These are phyloP conservation scores for Percopsis omiscomaycus DNA, from an alignment of 2,797 vertebrate genomes.

Conservation along the genomic window DNA sequence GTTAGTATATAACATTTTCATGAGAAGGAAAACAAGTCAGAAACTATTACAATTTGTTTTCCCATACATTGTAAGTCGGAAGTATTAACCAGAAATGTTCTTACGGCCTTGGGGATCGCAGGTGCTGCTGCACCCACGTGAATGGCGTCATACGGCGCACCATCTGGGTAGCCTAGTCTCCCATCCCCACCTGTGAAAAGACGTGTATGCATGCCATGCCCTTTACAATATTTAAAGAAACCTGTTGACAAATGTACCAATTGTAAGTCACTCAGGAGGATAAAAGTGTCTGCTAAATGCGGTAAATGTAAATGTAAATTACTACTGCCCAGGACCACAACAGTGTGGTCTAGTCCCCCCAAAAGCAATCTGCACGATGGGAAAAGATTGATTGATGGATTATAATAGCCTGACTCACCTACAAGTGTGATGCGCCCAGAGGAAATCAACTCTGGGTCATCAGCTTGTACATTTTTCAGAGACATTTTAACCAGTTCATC, in stretches of 20 bases:
- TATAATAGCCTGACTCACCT: conserved; percentile 70
- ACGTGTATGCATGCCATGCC: background rate
- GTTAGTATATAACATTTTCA: too few species aligned
- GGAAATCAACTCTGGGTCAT: conserved; percentile 82
- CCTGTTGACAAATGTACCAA: too few species aligned
- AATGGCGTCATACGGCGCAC: conserved; percentile 88
- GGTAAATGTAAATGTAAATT: too few species aligned
- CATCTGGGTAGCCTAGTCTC: conserved; percentile 82
- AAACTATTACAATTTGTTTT: background rate
- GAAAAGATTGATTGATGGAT: background rate
- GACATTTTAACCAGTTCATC: conserved; percentile 84
- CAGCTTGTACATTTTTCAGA: conserved; percentile 81
- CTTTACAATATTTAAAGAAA: background rate
- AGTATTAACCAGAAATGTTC: conserved; percentile 16
- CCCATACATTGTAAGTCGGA: background rate
- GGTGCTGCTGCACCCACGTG: conserved; percentile 89
- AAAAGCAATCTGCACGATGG: background rate
- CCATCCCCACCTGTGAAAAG: conserved; percentile 83
- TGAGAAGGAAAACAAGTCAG: too few species aligned
- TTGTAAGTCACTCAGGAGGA: too few species aligned
- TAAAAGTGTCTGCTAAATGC: too few species aligned
- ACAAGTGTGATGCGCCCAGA: conserved; percentile 82
- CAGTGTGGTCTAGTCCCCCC: background rate
- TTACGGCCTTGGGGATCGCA: conserved; percentile 83
- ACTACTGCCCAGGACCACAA: background rate